Base-by-base conservation (phyloP, 2,888 invertebrate species). In the Fabriciana adippe region DNA sequence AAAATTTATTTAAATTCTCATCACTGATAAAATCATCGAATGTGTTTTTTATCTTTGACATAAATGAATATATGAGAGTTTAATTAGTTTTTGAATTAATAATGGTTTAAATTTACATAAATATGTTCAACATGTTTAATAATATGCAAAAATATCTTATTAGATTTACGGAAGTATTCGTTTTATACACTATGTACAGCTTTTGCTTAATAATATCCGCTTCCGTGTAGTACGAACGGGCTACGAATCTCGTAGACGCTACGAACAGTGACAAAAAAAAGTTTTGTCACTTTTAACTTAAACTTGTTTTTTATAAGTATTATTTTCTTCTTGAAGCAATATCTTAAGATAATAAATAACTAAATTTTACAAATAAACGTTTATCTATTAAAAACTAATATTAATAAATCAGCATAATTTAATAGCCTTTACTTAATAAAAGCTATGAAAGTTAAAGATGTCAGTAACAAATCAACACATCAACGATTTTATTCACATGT, bases 201-300 rank as follows among this genome's bases (percentile, higher is more conserved):
- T 63, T 50, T 63, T 45, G 56, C 31, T 6, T 41, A 26, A 26
- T 26, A 60, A 66, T 55, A 61, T 68, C 66, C 69, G 69, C 48
- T 69, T 69, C 71, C 69, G 61, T 65, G 67, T 63, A 68, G 71
- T 50, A 72, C 75, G 78, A 74, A 85, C 86, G 18, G 83, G 85
- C 88, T 89, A 90, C 88, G 88, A 83, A 79, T 78, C 77, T 84
- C 87, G 89, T 88, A 89, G 89, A 89, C 73, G 81, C 84, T 84
- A 84, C 84, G 83, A 68, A 47, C n/a, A 50, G 14, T 54, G 35
- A n/a, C 53, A 48, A 62, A 65, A 26, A 4, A 65, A 64, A 53
- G 2, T 35, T 51, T 50, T 26, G 35, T 14, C 16, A 61, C n/a
- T 13, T 48, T 47, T 15, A 3, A 48, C 35, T 61, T 11, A 11